These are phyloP conservation scores for Trichogramma pretiosum DNA, from an alignment of 1,140 invertebrate genomes.

Conservation along the genomic window DNA sequence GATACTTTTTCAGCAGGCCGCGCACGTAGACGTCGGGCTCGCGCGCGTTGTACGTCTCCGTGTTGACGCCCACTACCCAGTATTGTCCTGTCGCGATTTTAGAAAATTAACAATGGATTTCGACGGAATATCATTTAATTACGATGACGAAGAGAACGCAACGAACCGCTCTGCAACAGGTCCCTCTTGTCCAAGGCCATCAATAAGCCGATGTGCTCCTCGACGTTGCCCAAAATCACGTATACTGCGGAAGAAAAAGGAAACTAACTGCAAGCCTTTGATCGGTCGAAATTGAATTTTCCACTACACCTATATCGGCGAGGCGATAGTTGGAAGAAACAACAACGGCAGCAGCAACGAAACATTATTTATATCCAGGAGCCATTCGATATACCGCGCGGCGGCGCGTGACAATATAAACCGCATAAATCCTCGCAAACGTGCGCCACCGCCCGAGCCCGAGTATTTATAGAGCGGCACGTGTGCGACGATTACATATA, in stretches of 20 bases:
- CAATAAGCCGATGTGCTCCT: slow-evolving; percentile 77
- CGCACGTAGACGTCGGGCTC: slow-evolving; percentile 67
- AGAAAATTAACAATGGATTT: slow-evolving; percentile 25
- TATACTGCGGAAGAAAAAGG: slow-evolving; percentile 88
- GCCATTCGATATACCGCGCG: no score
- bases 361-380: no score
- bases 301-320: no score
- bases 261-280: no score
- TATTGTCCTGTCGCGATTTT: slow-evolving; percentile 87
- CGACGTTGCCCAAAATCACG: slow-evolving; percentile 80
- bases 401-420: no score
- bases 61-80: slow-evolving; percentile 81
- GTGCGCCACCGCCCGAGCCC: no score
- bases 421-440: no score
- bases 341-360: no score
- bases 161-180: slow-evolving; percentile 69
- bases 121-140: background rate
- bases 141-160: background rate
- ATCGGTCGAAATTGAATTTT: no score
- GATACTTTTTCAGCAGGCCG: slow-evolving; percentile 59
- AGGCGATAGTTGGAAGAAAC: no score
- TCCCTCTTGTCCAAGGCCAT: slow-evolving; percentile 72
- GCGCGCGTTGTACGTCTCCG: slow-evolving; percentile 72
- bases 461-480: no score
- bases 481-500: no score